Base-by-base conservation (phyloP, 2,113 vertebrate genomes). In the Percina caprodes region DNA sequence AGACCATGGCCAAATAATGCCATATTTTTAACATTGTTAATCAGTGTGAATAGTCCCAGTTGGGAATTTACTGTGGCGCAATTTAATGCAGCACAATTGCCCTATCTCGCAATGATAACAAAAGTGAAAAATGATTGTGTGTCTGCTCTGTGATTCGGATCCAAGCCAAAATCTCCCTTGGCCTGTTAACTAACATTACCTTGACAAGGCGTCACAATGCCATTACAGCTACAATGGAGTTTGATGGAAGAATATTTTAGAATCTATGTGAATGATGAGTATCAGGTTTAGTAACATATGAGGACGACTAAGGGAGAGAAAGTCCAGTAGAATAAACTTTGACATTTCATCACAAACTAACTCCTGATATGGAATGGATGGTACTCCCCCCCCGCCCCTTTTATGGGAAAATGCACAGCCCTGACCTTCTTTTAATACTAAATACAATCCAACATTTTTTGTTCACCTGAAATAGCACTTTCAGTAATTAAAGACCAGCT, bases 351-450 rank as follows among this genome's bases (percentile, higher is more conserved):
- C 30, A 65, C 30, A 69, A 68, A 69, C n/a, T 51, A 14, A 35
- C 21, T 74, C 8, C 18, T 69, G 49, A 10, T 21, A 69, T 45
- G n/a, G 45, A 68, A 46, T 42, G 39, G 63, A 23, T 14, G 1
- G 13, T 42, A 30, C 3, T 3, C 19, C 35, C 30, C 33, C 56
- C 26, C 30, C n/a, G n/a, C n/a, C 30, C 30, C 30, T 49, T 71
- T 55, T 35, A 75, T 39, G 61, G 67, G 30, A 24, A 76, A 58
- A 68, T 5, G 0, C 0, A 0, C 51, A 46, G 30, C 21, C 2
- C 35, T 45, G 61, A 33, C 80, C 45, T 33, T 65, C 63, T 78
- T 83, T 65, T 26, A 54, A 69, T 54, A 30, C 54, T 16, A 71
- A 49, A 11, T 55, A 15, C 3, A 58, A 54, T 24, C 2, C 30